Evolutionary conservation across 2,797 vertebrate genomes (phyloP).

Genomic region (Sebastes diaconus): DNA sequence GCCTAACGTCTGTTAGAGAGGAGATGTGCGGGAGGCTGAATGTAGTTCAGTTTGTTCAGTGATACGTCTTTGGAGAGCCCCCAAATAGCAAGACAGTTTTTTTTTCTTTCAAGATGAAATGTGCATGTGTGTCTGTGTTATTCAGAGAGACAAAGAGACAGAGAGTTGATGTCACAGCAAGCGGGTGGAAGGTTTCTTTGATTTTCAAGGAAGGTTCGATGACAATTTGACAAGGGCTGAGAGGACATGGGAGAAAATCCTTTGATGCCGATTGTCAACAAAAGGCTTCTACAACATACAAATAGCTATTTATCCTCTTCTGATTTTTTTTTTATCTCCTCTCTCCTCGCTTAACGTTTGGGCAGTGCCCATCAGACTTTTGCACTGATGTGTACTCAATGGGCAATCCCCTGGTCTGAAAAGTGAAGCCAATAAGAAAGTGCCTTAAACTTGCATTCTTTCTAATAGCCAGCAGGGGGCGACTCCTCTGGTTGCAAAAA

Average conservation of each 20-base stretch:
- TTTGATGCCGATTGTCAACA: slow-evolving; percentile 76
- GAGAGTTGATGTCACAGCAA: slow-evolving; percentile 60
- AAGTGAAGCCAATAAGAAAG: too few species aligned
- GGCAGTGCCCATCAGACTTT: slow-evolving; percentile 18
- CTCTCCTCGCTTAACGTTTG: slow-evolving; percentile 13
- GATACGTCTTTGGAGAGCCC: slow-evolving; percentile 60
- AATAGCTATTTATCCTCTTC: slow-evolving; percentile 59
- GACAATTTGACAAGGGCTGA: slow-evolving; percentile 73
- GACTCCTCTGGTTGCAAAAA: too few species aligned
- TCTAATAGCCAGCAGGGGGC: too few species aligned
- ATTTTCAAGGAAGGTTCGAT: slow-evolving; percentile 69
- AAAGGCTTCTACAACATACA: slow-evolving; percentile 65
- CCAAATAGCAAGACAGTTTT: slow-evolving; percentile 35
- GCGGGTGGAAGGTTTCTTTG: slow-evolving; percentile 64
- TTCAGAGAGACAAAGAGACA: slow-evolving; percentile 48
- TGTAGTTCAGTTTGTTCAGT: slow-evolving; percentile 62
- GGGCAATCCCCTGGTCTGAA: too few species aligned
- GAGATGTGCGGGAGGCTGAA: slow-evolving; percentile 47
- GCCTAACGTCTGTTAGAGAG: slow-evolving; percentile 37
- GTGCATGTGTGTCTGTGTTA: slow-evolving; percentile 47
- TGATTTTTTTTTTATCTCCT: background rate
- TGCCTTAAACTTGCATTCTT: too few species aligned
- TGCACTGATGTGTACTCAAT: background rate
- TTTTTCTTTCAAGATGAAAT: slow-evolving; percentile 60
- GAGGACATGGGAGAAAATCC: slow-evolving; percentile 65